These are phyloP conservation scores for Sussaba pulchella DNA, from an alignment of 2,888 invertebrate genomes.

Conservation along the genomic window DNA sequence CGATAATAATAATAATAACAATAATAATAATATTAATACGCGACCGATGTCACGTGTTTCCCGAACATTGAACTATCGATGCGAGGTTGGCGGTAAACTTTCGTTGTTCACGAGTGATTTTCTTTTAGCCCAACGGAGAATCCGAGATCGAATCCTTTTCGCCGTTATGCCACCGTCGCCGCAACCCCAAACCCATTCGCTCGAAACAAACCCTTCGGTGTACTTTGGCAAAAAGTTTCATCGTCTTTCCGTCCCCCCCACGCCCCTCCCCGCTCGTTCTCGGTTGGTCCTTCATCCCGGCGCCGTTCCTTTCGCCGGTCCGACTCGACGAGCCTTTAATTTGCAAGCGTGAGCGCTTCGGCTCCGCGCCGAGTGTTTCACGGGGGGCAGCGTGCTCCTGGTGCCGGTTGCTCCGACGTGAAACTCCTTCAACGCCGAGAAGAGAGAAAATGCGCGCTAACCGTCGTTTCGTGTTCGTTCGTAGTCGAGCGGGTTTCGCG, in stretches of 20 bases:
- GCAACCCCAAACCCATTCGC: conserved; percentile 38
- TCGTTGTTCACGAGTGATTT: conserved; percentile 45
- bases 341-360: conserved; percentile 65
- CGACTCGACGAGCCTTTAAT: conserved; percentile 65
- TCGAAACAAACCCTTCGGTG: conserved; percentile 29
- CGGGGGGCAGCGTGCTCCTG: conserved; percentile 33
- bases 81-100: conserved; percentile 24
- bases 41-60: neutral
- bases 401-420: conserved; percentile 51
- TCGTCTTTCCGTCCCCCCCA: conserved; percentile 55
- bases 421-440: conserved; percentile 51
- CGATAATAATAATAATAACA: neutral
- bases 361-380: conserved; percentile 50
- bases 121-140: conserved; percentile 40
- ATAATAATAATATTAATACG: neutral
- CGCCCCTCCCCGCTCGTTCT: conserved; percentile 49
- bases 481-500: conserved; percentile 38
- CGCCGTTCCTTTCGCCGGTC: conserved; percentile 44
- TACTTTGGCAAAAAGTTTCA: conserved; percentile 65
- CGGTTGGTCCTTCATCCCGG: conserved; percentile 5
- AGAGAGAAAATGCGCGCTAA: conserved; percentile 27
- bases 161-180: neutral
- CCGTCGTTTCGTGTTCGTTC: conserved; percentile 24
- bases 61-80: neutral
- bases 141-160: conserved; percentile 56